These are phyloP conservation scores for Paracanthobrama guichenoti DNA, from an alignment of 2,113 vertebrate species.

Conservation along the genomic window DNA sequence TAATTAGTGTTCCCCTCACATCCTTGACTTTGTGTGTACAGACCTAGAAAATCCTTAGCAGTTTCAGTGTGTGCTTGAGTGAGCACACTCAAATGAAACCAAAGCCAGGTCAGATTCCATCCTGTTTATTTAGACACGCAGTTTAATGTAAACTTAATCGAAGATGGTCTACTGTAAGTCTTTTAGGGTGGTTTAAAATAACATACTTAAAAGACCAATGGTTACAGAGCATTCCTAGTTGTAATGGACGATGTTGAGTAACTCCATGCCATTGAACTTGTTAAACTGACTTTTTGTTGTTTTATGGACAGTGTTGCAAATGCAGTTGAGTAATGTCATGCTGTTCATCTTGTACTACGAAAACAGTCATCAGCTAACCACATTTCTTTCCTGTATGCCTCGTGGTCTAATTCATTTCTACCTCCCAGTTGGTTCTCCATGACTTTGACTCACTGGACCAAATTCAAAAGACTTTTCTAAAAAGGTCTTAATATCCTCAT, in stretches of 20 bases:
- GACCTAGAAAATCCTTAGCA: conserved; percentile 1
- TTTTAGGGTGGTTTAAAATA: not conserved
- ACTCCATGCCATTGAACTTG: conserved; percentile 22
- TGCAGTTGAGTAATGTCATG: conserved; percentile 15
- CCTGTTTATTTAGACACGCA: conserved; percentile 8
- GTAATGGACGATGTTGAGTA: not conserved
- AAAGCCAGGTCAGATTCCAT: not conserved
- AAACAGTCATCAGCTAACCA: conserved; percentile 21
- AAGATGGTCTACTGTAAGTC: conserved; percentile 5
- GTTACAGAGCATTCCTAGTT: not conserved
- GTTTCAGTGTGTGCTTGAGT: not conserved
- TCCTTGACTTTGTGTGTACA: conserved; percentile 27
- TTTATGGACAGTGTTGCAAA: conserved; percentile 8
- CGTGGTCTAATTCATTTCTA: not conserved
- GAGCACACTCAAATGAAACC: not conserved
- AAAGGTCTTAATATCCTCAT: not conserved
- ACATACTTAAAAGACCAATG: not conserved
- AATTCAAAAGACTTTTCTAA: not conserved
- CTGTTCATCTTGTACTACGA: not conserved
- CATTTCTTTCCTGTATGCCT: not conserved
- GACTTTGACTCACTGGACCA: conserved; percentile 1
- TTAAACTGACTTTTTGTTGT: conserved; percentile 10
- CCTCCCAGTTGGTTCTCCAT: not conserved
- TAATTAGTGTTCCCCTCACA: conserved; percentile 43
- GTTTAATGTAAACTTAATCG: conserved; percentile 22